Percentiles rank a stretch among this genome's conserved stretches.
These are phyloP conservation scores for Alfaro cultratus DNA, from an alignment of 2,797 vertebrate genomes.

Conservation along the genomic window DNA sequence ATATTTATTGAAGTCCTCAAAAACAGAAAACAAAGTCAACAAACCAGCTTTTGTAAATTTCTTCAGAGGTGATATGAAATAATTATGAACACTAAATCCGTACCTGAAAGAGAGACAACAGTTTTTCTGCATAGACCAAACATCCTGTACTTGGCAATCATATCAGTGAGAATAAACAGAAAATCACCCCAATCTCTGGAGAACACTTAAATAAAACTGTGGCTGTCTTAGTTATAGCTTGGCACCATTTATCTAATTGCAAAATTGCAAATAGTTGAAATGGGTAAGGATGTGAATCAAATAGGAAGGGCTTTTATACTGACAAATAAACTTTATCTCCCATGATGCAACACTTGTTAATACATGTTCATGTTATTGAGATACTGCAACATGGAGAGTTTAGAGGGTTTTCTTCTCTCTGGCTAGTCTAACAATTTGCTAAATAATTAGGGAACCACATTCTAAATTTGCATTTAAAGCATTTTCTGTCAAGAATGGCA, in stretches of 20 bases:
- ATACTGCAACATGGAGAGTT: not conserved
- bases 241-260: not conserved
- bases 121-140: not conserved
- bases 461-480: not conserved
- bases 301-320: not conserved
- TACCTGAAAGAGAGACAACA: not conserved
- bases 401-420: not conserved
- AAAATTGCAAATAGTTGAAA: not conserved
- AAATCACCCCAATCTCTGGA: not conserved
- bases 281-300: not conserved
- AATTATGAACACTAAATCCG: constrained; percentile 4
- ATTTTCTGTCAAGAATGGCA: not conserved
- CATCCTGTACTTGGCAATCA: not conserved
- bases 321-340: not conserved
- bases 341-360: not conserved
- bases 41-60: constrained; percentile 9
- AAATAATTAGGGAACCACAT: not conserved
- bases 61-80: constrained; percentile 14
- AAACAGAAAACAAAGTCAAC: constrained; percentile 18
- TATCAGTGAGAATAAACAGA: not conserved
- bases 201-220: not conserved
- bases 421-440: not conserved
- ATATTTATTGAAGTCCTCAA: constrained; percentile 15
- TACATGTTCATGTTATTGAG: not conserved
- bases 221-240: not conserved